Base-by-base conservation (phyloP, 2,797 vertebrate genomes). In the Anabacerthia variegaticeps region DNA sequence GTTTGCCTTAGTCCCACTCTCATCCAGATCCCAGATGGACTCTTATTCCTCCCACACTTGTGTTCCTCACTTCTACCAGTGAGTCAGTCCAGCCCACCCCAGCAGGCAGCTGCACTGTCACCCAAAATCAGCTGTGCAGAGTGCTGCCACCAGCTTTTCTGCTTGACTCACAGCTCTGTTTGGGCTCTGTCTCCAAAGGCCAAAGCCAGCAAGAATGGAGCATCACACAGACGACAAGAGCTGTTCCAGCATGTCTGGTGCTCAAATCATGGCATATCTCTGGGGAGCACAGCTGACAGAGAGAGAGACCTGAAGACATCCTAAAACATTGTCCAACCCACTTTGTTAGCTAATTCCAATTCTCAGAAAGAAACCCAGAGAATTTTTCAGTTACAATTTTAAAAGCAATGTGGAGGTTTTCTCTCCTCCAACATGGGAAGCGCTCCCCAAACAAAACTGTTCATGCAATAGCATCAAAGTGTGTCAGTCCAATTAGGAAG, bases 1-100 rank as follows among this genome's bases (percentile, higher is more conserved):
- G 43, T 61, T 90, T 86, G 39, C 66, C 36, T 67, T 21, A 56
- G 59, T 86, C 85, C 61, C 77, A 51, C 52, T 80, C 76, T 80
- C 46, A 87, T 71, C 75, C 80, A 87, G 28, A 91, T 74, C 82
- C 95, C 95, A 97, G 95, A 96, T 96, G 95, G 96, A 85, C 69
- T 84, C 86, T 52, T 67, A 30, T 82, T 91, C 93, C 93, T 96
- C 96, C 96, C 86, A 94, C 97, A 26, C 56, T 78, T 67, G 49
- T n/a, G 58, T 88, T 92, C 92, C 84, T 95, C 69, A 77, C 74
- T 95, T 94, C 73, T 89, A 26, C 85, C 65, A 91, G 34, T 96
- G 95, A 96, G 68, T 96, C 95, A 97, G 81, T 71, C 83, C 89
- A 93, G 89, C 88, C 93, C 96, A 93, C 95, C 85, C 92, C 75